Evolutionary conservation across 2,888 invertebrate species (phyloP).

Genomic region (Agrochola lychnidis): DNA sequence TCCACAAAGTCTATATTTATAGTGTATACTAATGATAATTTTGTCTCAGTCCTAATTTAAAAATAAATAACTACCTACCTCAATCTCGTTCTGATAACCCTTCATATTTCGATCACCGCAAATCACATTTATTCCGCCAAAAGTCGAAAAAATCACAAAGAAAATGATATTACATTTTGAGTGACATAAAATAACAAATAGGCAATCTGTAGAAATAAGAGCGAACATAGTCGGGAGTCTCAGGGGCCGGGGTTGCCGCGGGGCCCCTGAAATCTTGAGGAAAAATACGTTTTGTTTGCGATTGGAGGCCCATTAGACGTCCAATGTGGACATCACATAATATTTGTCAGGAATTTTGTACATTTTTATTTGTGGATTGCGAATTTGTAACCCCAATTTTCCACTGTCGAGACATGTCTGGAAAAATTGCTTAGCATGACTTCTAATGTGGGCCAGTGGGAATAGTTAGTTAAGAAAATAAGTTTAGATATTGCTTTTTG

Average conservation of each 20-base stretch:
- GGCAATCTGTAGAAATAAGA: conserved; percentile 49
- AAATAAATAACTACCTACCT: neutral
- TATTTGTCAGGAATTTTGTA: conserved; percentile 37
- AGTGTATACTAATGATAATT: neutral
- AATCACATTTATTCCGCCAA: conserved; percentile 24
- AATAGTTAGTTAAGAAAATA: neutral
- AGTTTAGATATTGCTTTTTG: neutral
- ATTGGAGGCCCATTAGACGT: conserved; percentile 49
- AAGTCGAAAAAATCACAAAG: conserved; percentile 24
- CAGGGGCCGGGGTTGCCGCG: neutral
- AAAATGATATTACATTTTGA: conserved; percentile 56
- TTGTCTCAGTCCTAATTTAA: neutral
- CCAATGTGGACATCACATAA: conserved; percentile 25
- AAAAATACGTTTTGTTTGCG: conserved; percentile 52
- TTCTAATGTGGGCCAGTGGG: neutral
- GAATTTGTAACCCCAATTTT: conserved; percentile 15
- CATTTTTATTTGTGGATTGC: conserved; percentile 19
- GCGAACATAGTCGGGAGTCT: conserved; percentile 9
- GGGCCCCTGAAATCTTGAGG: conserved; percentile 31
- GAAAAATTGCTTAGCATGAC: neutral
- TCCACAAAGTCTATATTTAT: neutral
- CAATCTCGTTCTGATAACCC: conserved; percentile 27
- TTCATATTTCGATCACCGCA: conserved; percentile 30
- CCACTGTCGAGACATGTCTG: conserved; percentile 4
- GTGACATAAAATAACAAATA: conserved; percentile 54